Base-by-base conservation (phyloP, 2,888 invertebrate genomes). In the Lasioglossum villosulum region DNA sequence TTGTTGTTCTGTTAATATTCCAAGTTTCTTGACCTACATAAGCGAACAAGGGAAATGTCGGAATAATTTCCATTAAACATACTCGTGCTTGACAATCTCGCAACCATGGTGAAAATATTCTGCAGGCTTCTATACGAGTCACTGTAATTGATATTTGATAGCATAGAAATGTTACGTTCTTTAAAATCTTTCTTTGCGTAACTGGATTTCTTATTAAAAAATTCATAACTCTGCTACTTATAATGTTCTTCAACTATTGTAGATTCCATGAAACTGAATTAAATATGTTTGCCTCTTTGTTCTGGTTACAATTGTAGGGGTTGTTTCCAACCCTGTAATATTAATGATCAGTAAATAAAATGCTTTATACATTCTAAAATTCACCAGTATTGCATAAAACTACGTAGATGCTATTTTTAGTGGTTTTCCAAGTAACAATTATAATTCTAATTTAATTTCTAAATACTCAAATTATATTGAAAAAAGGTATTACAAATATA, bases 1-100 rank as follows among this genome's bases (percentile, higher is more conserved):
- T 66, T 66, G 66, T 66, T 66, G 66, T 34, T 34, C 30, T 34
- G 66, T 66, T 66, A 66, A 66, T 66, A 23, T 34, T 66, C 66
- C 19, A 66, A 66, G 66, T 66, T 66, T 66, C 66, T 34, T 66
- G 66, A 34, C 66, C 66, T 66, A 66, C 34, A 66, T 66, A 34
- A 34, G 66, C 30, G 30, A 66, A 66, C 34, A 66, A 34, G 66
- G 66, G 34, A 34, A 66, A 66, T 30, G 34, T 19, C 30, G 6
- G 8, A 66, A 66, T 66, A 30, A 66, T 66, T 66, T 66, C 19
- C 10, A 34, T 34, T 66, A 34, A 34, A 34, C 66, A 23, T 66
- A 30, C 66, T 34, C 34, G 30, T 6, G 63, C 63, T 63, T 16
- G 27, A 63, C 63, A 63, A 63, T 63, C 14, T 63, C 30, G 16